These are phyloP conservation scores for Atethmia centrago DNA, from an alignment of 2,888 invertebrate species.

Conservation along the genomic window DNA sequence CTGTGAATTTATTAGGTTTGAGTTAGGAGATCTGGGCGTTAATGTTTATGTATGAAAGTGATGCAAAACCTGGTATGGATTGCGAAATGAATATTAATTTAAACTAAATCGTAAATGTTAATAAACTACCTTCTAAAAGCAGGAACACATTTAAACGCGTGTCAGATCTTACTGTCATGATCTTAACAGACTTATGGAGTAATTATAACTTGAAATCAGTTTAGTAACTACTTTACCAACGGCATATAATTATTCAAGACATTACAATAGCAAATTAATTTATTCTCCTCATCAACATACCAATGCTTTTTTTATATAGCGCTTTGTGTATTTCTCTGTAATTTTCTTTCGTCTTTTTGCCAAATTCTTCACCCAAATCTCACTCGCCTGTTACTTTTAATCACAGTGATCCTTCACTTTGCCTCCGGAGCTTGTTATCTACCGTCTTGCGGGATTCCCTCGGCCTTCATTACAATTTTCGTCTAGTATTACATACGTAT, in stretches of 20 bases:
- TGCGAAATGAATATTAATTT: conserved; percentile 41
- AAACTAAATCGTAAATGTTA: conserved; percentile 17
- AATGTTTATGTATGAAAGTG: conserved; percentile 45
- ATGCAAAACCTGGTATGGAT: conserved; percentile 29
- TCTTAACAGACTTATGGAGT: background rate
- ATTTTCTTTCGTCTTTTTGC: background rate
- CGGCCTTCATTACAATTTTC: conserved; percentile 87
- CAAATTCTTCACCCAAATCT: conserved; percentile 33
- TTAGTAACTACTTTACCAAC: background rate
- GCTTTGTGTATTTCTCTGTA: background rate
- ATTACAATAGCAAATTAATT: no score
- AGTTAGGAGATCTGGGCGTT: conserved; percentile 66
- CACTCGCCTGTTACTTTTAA: conserved; percentile 56
- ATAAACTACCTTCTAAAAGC: conserved; percentile 11
- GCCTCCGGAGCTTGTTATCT: conserved; percentile 83
- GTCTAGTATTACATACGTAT: conserved; percentile 85
- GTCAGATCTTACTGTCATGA: conserved; percentile 5
- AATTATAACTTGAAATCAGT: background rate
- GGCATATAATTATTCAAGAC: no score
- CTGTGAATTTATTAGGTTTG: conserved; percentile 71
- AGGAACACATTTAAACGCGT: conserved; percentile 25
- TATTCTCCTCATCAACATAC: background rate
- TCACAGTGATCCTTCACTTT: conserved; percentile 55
- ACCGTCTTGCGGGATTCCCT: conserved; percentile 84
- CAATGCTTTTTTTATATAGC: background rate